Evolutionary conservation across 1,140 invertebrate genomes (phyloP).

Genomic region (Calliopsis andreniformis): DNA sequence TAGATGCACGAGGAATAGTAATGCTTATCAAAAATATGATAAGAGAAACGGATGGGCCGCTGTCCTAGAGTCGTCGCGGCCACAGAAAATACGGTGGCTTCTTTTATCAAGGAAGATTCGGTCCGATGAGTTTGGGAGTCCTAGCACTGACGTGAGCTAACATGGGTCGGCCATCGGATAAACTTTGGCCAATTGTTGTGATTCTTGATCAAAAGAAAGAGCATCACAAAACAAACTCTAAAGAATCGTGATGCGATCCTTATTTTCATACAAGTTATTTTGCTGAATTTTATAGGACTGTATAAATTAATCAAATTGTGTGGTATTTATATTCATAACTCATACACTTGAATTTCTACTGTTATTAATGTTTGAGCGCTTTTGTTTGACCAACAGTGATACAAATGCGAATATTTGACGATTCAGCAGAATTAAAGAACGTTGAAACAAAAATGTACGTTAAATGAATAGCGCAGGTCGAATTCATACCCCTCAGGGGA

Average conservation of each 20-base stretch:
- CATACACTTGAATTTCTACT: no score
- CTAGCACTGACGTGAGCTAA: slow-evolving; percentile 6
- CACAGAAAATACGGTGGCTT: slow-evolving; percentile 19
- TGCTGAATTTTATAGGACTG: no score
- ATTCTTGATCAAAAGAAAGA: no score
- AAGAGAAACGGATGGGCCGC: slow-evolving; percentile 24
- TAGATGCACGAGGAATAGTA: slow-evolving; percentile 12
- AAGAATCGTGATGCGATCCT: no score
- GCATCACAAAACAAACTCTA: no score
- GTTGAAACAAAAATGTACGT: not conserved
- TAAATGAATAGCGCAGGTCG: not conserved
- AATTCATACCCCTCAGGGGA: not conserved
- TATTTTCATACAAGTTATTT: no score
- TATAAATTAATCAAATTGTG: no score
- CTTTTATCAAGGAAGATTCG: slow-evolving; percentile 33
- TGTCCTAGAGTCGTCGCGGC: not conserved
- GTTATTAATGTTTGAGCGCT: no score
- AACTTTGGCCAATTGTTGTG: not conserved
- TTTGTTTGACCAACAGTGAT: not conserved
- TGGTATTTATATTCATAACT: no score
- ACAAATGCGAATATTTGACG: no score
- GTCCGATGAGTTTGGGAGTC: slow-evolving; percentile 12
- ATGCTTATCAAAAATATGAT: slow-evolving; percentile 29
- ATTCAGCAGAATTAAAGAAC: not conserved
- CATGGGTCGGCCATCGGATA: slow-evolving; percentile 22